phyloP scores from a whole-genome alignment of 2,888 invertebrate species.

The Eurytoma californica region DNA sequence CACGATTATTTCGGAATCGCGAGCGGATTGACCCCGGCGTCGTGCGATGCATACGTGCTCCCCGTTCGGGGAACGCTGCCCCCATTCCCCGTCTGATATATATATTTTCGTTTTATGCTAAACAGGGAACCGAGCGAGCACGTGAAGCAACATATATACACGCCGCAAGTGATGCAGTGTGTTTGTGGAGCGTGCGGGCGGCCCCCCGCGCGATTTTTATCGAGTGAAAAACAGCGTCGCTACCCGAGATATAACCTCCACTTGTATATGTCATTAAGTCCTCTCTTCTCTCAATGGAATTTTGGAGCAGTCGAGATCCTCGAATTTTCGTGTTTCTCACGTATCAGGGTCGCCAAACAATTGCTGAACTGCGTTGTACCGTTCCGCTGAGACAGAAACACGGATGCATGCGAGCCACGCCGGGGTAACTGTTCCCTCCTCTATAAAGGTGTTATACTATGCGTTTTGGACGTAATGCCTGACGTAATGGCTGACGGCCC shows the following conservation, averaged over 20 bases:
- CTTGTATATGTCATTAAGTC: too few relatives aligned
- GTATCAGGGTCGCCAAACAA: neutral
- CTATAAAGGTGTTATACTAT: neutral
- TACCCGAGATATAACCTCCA: too few relatives aligned
- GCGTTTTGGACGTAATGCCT: slow-evolving; percentile 8
- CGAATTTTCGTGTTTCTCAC: too few relatives aligned
- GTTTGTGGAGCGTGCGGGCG: too few relatives aligned
- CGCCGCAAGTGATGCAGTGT: neutral
- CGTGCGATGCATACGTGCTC: neutral
- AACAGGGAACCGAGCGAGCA: neutral
- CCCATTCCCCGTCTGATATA: neutral
- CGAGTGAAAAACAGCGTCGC: neutral
- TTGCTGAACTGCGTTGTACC: too few relatives aligned
- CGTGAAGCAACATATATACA: slow-evolving; percentile 21
- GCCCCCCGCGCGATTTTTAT: slow-evolving; percentile 1
- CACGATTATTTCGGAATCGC: slow-evolving; percentile 17
- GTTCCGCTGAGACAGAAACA: too few relatives aligned
- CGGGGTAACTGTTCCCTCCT: slow-evolving; percentile 1
- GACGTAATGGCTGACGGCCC: neutral
- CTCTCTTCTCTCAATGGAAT: too few relatives aligned
- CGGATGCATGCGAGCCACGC: too few relatives aligned
- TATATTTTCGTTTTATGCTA: slow-evolving; percentile 28
- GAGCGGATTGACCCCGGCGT: slow-evolving; percentile 6
- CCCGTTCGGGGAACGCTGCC: slow-evolving; percentile 14
- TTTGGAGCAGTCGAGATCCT: too few relatives aligned